Evolutionary conservation across 2,888 invertebrate genomes (phyloP).

Genomic region (Cosmorhoe ocellata): DNA sequence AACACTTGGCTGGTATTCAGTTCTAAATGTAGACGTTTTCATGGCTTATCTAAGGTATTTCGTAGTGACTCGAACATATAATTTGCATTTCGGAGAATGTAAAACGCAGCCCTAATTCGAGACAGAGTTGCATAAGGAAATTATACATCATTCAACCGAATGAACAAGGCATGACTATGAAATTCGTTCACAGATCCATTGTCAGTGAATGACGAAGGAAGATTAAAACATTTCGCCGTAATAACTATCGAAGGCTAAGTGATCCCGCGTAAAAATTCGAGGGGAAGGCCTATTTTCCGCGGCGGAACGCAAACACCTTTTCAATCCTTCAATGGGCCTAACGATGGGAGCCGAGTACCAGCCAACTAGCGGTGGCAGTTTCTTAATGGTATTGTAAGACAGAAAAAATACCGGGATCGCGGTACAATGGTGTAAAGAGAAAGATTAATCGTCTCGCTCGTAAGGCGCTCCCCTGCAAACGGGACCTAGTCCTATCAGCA

Average conservation of each 20-base stretch:
- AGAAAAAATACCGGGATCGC: slow-evolving; percentile 76
- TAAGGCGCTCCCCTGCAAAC: slow-evolving; percentile 56
- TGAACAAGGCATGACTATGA: slow-evolving; percentile 74
- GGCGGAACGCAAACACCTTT: slow-evolving; percentile 80
- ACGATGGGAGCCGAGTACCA: slow-evolving; percentile 67
- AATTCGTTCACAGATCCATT: slow-evolving; percentile 65
- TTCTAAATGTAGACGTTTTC: slow-evolving; percentile 70
- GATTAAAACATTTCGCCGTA: slow-evolving; percentile 77
- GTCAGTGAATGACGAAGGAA: slow-evolving; percentile 76
- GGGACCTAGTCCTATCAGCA: slow-evolving; percentile 46
- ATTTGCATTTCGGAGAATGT: slow-evolving; percentile 19
- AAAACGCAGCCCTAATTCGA: slow-evolving; percentile 38
- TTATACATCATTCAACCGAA: slow-evolving; percentile 52
- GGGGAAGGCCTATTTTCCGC: slow-evolving; percentile 77
- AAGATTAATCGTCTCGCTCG: slow-evolving; percentile 77
- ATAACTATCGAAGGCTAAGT: slow-evolving; percentile 81
- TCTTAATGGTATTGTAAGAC: slow-evolving; percentile 80
- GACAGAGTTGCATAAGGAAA: slow-evolving; percentile 45
- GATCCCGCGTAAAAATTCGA: slow-evolving; percentile 71
- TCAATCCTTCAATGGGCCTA: slow-evolving; percentile 76
- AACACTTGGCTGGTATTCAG: slow-evolving; percentile 70
- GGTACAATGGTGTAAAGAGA: slow-evolving; percentile 75
- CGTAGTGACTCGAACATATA: slow-evolving; percentile 45
- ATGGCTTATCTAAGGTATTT: slow-evolving; percentile 68
- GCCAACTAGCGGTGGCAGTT: slow-evolving; percentile 80